phyloP scores from a whole-genome alignment of 2,888 invertebrate genomes.

The Leptogaster cylindrica region DNA sequence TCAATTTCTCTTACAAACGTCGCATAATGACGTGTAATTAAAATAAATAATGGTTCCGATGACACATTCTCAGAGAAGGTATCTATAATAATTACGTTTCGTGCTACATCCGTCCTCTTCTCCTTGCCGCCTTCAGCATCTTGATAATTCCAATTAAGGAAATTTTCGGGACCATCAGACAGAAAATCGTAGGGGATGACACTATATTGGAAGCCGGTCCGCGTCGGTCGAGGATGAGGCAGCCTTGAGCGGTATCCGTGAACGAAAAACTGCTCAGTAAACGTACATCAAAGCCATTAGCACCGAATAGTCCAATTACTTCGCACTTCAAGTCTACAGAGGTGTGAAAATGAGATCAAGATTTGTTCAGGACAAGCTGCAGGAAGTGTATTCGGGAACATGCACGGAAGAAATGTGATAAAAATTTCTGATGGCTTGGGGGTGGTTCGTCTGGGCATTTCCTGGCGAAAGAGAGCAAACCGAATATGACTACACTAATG shows the following conservation, averaged over 20 bases:
- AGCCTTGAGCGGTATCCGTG: neutral
- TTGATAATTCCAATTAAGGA: conserved; percentile 35
- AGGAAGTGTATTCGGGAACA: conserved; percentile 13
- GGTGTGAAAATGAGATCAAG: conserved; percentile 34
- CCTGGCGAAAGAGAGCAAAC: conserved; percentile 4
- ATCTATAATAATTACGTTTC: conserved; percentile 31
- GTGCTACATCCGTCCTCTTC: neutral
- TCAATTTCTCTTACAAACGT: neutral
- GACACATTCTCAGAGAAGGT: conserved; percentile 29
- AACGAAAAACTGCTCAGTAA: neutral
- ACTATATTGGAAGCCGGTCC: conserved; percentile 14
- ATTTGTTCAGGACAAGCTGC: conserved; percentile 16
- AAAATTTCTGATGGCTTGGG: conserved; percentile 20
- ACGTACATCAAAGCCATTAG: conserved; percentile 25
- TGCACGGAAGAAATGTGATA: conserved; percentile 17
- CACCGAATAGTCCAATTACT: conserved; percentile 39
- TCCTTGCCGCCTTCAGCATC: neutral
- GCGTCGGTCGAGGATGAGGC: neutral
- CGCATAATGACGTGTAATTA: conserved; percentile 23
- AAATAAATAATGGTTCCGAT: conserved; percentile 26
- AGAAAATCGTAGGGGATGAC: conserved; percentile 29
- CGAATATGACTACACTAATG: neutral
- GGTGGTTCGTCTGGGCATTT: conserved; percentile 1
- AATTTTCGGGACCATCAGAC: conserved; percentile 16
- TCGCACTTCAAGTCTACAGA: conserved; percentile 33